phyloP scores from a whole-genome alignment of 2,888 invertebrate genomes.

The Eupithecia insigniata region DNA sequence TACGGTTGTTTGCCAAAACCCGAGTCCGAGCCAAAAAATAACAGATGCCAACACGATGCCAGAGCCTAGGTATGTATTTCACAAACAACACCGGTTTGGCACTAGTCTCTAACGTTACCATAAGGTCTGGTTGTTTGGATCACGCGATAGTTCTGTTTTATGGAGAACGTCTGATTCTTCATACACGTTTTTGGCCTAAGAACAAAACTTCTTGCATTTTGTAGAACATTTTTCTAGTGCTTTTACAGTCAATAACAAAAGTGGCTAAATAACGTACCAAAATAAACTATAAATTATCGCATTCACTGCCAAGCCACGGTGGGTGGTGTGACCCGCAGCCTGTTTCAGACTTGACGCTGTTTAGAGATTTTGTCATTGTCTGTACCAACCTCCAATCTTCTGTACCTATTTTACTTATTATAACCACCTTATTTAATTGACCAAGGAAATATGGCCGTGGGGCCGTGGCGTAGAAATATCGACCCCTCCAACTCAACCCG shows the following conservation, averaged over 20 bases:
- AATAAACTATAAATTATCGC: too few relatives aligned
- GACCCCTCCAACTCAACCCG: too few relatives aligned
- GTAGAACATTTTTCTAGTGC: not conserved
- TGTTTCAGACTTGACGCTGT: too few relatives aligned
- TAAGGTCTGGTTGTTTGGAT: not conserved
- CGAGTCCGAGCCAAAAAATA: slow-evolving; percentile 22
- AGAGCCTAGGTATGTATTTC: slow-evolving; percentile 8
- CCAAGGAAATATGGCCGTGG: too few relatives aligned
- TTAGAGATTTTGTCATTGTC: too few relatives aligned
- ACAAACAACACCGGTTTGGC: slow-evolving; percentile 11
- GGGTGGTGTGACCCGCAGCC: too few relatives aligned
- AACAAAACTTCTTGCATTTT: not conserved
- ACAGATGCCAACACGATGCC: slow-evolving; percentile 7
- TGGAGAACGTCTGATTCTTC: not conserved
- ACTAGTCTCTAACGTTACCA: not conserved
- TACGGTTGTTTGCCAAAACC: slow-evolving; percentile 19
- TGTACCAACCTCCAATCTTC: too few relatives aligned
- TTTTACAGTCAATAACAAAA: not conserved
- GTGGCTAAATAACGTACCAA: too few relatives aligned
- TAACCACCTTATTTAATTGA: too few relatives aligned
- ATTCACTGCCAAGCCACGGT: too few relatives aligned
- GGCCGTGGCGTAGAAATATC: too few relatives aligned
- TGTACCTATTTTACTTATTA: too few relatives aligned
- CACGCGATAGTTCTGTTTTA: not conserved
- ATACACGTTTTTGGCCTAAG: not conserved